Base-by-base conservation (phyloP, 2,888 invertebrate species). In the Barypeithes pellucidus region DNA sequence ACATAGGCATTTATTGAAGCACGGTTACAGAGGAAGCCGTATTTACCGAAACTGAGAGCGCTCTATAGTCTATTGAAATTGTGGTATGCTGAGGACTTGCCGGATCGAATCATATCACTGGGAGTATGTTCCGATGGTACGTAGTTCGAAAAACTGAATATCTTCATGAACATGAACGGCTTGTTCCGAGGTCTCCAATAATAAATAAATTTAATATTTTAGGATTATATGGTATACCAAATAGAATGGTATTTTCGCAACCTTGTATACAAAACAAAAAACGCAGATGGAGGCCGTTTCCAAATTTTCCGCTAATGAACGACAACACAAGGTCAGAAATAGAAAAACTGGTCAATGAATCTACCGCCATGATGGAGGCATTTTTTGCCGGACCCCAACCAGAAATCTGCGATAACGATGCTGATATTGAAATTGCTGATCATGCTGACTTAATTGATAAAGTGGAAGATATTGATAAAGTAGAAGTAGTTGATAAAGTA, bases 161-260 rank as follows among this genome's bases (percentile, higher is more conserved):
- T 36, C 12, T 36, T 36, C 36, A 3, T 8, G 5, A 11, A 36
- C 1, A 39, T 39, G 2, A 2, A 0, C n/a, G n/a, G 3, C 39
- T n/a, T 39, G n/a, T 39, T 2, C 1, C 7, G 1, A 29, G 41
- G 79, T 52, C 24, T 67, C 24, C n/a, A n/a, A 24, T 24, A 24
- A 24, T 2, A 22, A 12, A 11, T 45, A 33, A 9, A 36, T 29
- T 0, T 20, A 0, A 11, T 29, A n/a, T 72, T 69, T 22, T 65
- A 80, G 80, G 90, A 41, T 83, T 88, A 11, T 90, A 89, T 83
- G 89, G 88, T 61, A 86, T 91, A 75, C 85, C 86, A 1, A 85
- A 87, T 72, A 84, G 88, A 52, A 86, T 90, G 8, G 83, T 86
- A 54, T 90, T 90, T 84, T 90, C 90, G 0, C 90, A 91, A 82